Base-by-base conservation (phyloP, 2,113 vertebrate genomes). In the Misgurnus mizolepis region DNA sequence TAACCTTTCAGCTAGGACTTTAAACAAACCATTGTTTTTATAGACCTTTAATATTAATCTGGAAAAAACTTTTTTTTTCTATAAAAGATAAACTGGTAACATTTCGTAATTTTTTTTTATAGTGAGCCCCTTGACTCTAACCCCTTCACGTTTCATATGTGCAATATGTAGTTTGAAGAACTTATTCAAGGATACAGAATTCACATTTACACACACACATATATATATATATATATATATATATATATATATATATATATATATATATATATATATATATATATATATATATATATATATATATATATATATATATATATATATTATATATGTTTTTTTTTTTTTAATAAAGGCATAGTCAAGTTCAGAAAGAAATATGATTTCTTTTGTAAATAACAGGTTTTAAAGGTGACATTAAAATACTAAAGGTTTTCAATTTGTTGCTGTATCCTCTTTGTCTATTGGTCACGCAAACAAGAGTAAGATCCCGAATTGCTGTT, bases 91-190 rank as follows among this genome's bases (percentile, higher is more conserved):
- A 40, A 34, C 27, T 58, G 69, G 69, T 58, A 72, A 72, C 17
- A 58, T 72, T 72, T 58, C 49, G 5, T 22, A 17, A 22, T 22
- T 22, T 53, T 7, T 41, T 58, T 11, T 3, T 53, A 50, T 41
- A 72, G 53, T 14, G 27, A 34, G 53, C 34, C 34, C 69, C 1
- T 0, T 61, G 71, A 17, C 55, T 45, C n/a, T 61, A 45, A 74
- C 41, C 12, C 55, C 56, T 22, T 22, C 55, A 22, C 7, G 10
- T 43, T 74, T 74, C 18, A 74, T 12, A 64, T 49, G 73, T 75
- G 73, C 73, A 75, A 75, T 75, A 75, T 64, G 49, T 27, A 60
- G 55, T 74, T 45, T 22, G 40, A n/a, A 41, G 56, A 56, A 12
- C 53, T 60, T 45, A 55, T 55, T 34, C 27, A 34, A 34, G 27